Conservation (phyloP, 2,888 invertebrate species). For the Drosophila greeni region DNA sequence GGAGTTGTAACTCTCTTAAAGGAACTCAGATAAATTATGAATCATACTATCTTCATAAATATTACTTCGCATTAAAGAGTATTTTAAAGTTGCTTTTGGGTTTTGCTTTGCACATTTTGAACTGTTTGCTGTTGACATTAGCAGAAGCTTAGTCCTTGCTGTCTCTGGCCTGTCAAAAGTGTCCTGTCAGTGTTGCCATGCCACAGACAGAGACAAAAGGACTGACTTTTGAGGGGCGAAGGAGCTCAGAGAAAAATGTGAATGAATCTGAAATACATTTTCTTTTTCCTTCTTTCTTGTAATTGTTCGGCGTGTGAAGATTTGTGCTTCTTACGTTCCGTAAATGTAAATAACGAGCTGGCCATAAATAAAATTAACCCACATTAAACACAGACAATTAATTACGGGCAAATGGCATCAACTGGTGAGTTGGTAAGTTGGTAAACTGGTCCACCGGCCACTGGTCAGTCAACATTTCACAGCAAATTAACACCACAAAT, state of each 20-base stretch:
- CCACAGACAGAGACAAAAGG: constrained; percentile 39
- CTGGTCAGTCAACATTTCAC: constrained; percentile 70
- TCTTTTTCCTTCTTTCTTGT: constrained; percentile 33
- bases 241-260: constrained; percentile 15
- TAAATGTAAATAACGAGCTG: constrained; percentile 61
- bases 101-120: constrained; percentile 46
- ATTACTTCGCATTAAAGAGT: constrained; percentile 1
- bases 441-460: constrained; percentile 33
- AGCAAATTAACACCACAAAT: constrained; percentile 75
- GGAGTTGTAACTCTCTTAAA: background rate
- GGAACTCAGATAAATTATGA: background rate
- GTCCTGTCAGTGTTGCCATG: constrained; percentile 66
- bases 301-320: constrained; percentile 63
- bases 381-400: constrained; percentile 74
- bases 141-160: constrained; percentile 73
- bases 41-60: background rate
- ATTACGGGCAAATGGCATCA: constrained; percentile 59
- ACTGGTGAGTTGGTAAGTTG: constrained; percentile 36
- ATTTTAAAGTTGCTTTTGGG: background rate
- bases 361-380: constrained; percentile 74
- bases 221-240: constrained; percentile 12
- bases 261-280: constrained; percentile 51
- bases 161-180: constrained; percentile 63
- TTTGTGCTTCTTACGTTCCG: constrained; percentile 20
- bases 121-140: constrained; percentile 74